A percentile compares a stretch with the other conserved stretches of the same genome.
These are phyloP conservation scores for Auanema sp. DNA, from an alignment of 2,888 invertebrate species.

Conservation along the genomic window DNA sequence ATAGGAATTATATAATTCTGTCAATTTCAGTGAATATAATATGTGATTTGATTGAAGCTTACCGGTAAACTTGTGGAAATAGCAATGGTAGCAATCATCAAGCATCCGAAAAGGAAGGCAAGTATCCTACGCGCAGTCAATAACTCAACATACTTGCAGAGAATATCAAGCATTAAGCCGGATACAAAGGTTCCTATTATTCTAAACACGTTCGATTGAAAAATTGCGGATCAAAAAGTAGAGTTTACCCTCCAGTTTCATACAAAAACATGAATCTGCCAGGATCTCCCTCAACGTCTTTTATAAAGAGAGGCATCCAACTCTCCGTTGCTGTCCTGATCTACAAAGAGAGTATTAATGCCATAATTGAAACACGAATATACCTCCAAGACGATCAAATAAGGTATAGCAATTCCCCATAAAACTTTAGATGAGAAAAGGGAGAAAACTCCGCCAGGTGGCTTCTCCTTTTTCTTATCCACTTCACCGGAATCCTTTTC, in stretches of 20 bases:
- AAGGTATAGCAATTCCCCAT: constrained; percentile 22
- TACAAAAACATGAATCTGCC: constrained; percentile 29
- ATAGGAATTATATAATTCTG: no score
- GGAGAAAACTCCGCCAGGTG: neutral
- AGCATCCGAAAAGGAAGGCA: constrained; percentile 17
- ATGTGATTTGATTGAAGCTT: constrained; percentile 6
- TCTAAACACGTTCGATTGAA: constrained; percentile 13
- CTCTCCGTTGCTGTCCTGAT: constrained; percentile 43
- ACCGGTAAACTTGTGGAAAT: constrained; percentile 33
- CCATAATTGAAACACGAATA: neutral
- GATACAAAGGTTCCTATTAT: constrained; percentile 29
- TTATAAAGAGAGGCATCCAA: constrained; percentile 37
- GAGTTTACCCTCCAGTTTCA: constrained; percentile 36
- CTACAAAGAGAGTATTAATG: constrained; percentile 12
- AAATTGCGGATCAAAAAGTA: neutral
- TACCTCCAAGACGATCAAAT: constrained; percentile 29
- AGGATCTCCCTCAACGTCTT: constrained; percentile 24
- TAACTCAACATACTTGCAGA: constrained; percentile 17
- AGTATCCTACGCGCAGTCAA: constrained; percentile 20
- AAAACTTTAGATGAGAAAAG: constrained; percentile 23
- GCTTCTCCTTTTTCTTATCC: constrained; percentile 7
- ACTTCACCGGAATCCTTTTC: constrained; percentile 8
- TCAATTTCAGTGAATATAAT: no score
- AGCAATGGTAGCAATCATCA: constrained; percentile 21
- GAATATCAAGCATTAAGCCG: constrained; percentile 29